A percentile compares a stretch with the other conserved stretches of the same genome.
These are phyloP conservation scores for Notodonta ziczac DNA, from an alignment of 2,888 invertebrate species.

Conservation along the genomic window DNA sequence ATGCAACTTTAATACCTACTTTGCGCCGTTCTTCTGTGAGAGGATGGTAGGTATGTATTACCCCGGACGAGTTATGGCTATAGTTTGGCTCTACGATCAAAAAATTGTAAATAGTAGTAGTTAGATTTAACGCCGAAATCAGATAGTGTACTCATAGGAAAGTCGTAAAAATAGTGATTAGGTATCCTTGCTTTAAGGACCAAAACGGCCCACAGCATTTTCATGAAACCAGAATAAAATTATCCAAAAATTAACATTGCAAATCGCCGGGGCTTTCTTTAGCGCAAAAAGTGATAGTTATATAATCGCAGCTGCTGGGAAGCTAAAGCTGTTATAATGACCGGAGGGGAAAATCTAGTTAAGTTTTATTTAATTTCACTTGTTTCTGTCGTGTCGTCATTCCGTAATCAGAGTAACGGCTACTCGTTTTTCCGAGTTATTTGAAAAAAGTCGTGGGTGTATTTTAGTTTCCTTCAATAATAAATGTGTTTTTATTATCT, in stretches of 20 bases:
- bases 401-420: neutral
- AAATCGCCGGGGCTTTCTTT: slow-evolving; percentile 25
- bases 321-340: neutral
- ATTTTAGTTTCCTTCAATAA: neutral
- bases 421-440: neutral
- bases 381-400: neutral
- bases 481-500: neutral
- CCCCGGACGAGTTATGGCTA: too few species aligned
- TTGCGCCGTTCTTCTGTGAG: too few species aligned
- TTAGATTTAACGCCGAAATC: too few species aligned
- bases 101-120: too few species aligned
- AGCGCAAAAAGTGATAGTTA: slow-evolving; percentile 32
- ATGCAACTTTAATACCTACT: too few species aligned
- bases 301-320: slow-evolving; percentile 17
- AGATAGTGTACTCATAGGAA: too few species aligned
- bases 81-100: too few species aligned
- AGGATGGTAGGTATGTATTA: too few species aligned
- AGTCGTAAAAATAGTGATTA: neutral
- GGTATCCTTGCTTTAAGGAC: slow-evolving; percentile 11
- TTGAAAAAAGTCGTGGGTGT: neutral
- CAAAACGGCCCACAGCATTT: slow-evolving; percentile 17
- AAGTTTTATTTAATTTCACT: slow-evolving; percentile 3
- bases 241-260: slow-evolving; percentile 33
- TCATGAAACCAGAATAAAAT: slow-evolving; percentile 30
- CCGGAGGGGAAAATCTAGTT: slow-evolving; percentile 1